phyloP scores from a whole-genome alignment of 2,888 invertebrate species.

The Trichacis sp. region DNA sequence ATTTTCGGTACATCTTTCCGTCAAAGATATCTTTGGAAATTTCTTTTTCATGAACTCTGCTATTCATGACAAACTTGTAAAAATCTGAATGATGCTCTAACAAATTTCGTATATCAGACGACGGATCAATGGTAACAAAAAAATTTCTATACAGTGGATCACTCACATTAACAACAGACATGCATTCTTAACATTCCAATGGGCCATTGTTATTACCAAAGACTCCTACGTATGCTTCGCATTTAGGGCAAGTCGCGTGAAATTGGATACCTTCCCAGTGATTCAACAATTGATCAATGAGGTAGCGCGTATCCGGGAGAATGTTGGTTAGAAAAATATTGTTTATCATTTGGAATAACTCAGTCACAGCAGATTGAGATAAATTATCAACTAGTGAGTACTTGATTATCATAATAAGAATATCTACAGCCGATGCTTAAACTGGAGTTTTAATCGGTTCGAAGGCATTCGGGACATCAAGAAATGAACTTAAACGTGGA shows the following conservation, averaged over 20 bases:
- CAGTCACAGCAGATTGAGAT: slow-evolving; percentile 14
- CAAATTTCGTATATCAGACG: slow-evolving; percentile 7
- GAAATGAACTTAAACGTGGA: too few relatives aligned
- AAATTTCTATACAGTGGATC: slow-evolving; percentile 5
- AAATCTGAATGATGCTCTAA: slow-evolving; percentile 5
- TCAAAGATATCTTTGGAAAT: slow-evolving; percentile 25
- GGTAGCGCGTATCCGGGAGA: slow-evolving; percentile 21
- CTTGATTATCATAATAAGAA: slow-evolving; percentile 22
- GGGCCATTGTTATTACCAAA: not conserved
- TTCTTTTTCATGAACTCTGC: slow-evolving; percentile 12
- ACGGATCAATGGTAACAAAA: slow-evolving; percentile 18
- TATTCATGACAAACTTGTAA: slow-evolving; percentile 9
- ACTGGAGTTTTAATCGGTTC: not conserved
- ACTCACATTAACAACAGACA: not conserved
- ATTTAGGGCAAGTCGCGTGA: slow-evolving; percentile 15
- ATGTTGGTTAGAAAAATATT: slow-evolving; percentile 16
- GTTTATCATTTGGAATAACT: slow-evolving; percentile 26
- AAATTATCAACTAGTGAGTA: slow-evolving; percentile 6
- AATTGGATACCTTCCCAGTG: slow-evolving; percentile 6
- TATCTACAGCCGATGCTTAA: not conserved
- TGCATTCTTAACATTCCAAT: slow-evolving; percentile 4
- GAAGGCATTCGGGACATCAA: too few relatives aligned
- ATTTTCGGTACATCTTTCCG: slow-evolving; percentile 20
- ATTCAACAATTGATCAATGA: slow-evolving; percentile 15
- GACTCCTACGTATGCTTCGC: slow-evolving; percentile 8